Percentiles rank a stretch among this genome's conserved stretches.
phyloP scores from a whole-genome alignment of 2,113 vertebrate species.

The Ellobius talpinus region DNA sequence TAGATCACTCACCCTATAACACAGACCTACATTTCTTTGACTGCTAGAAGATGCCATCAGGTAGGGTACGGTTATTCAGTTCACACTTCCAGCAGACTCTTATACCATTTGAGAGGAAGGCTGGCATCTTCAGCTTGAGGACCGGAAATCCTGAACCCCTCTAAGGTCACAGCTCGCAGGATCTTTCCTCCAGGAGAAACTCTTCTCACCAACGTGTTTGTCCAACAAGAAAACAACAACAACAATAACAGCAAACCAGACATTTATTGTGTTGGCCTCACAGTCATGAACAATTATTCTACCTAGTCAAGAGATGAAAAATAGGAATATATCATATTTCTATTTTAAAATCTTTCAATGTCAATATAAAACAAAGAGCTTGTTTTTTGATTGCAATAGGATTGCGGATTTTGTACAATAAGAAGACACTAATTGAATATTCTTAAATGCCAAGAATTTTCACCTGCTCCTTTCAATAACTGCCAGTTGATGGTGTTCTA shows the following conservation, averaged over 20 bases:
- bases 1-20: slow-evolving; percentile 54
- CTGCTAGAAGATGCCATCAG: slow-evolving; percentile 38
- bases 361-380: not conserved
- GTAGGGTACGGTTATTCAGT: not conserved
- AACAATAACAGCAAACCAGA: not conserved
- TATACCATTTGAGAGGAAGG: not conserved
- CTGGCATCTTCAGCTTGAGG: not conserved
- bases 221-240: not conserved
- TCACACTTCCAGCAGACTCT: not conserved
- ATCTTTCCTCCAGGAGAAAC: slow-evolving; percentile 11
- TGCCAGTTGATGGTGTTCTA: not conserved
- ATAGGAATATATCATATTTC: not conserved
- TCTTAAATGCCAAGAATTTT: not conserved
- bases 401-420: not conserved
- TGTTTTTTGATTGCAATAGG: not conserved
- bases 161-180: not conserved
- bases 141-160: not conserved
- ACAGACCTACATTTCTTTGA: slow-evolving; percentile 62
- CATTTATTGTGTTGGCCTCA: not conserved
- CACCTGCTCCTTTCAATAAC: not conserved
- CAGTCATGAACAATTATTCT: not conserved
- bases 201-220: not conserved
- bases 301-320: not conserved
- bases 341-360: not conserved
- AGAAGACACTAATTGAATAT: not conserved